A percentile compares a stretch with the other conserved stretches of the same genome.
phyloP scores from a whole-genome alignment of 2,797 vertebrate genomes.

The Periparus ater region DNA sequence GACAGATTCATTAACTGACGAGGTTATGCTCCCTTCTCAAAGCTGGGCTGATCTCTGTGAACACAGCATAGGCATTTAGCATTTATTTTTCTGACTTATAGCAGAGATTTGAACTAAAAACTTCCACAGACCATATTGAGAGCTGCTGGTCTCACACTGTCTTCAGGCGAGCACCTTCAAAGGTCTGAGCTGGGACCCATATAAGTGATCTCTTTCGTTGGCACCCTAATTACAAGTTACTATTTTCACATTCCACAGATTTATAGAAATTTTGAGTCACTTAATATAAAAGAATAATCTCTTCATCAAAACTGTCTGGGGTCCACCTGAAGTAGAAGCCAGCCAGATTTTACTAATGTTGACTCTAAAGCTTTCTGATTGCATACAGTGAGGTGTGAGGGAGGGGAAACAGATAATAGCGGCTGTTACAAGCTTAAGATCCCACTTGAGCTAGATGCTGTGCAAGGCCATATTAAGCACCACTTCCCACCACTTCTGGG shows the following conservation, averaged over 20 bases:
- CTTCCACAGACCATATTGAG: not conserved
- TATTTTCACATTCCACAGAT: not conserved
- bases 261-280: not conserved
- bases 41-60: not conserved
- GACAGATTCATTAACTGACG: not conserved
- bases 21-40: not conserved
- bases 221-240: not conserved
- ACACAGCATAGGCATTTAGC: not conserved
- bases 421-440: not conserved
- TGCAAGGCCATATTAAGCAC: not conserved
- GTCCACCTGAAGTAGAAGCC: not conserved
- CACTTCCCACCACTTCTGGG: not conserved
- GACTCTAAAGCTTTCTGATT: not conserved
- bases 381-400: not conserved
- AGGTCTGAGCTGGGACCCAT: not conserved
- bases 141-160: not conserved
- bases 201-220: fast-evolving
- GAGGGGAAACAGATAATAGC: not conserved
- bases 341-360: not conserved
- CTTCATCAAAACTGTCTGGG: not conserved
- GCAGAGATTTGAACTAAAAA: not conserved
- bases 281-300: not conserved
- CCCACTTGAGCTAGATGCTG: not conserved
- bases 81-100: not conserved
- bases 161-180: not conserved